A percentile compares a stretch with the other conserved stretches of the same genome.
Evolutionary conservation across 2,113 vertebrate genomes (phyloP).

Genomic region (Galbula dea): DNA sequence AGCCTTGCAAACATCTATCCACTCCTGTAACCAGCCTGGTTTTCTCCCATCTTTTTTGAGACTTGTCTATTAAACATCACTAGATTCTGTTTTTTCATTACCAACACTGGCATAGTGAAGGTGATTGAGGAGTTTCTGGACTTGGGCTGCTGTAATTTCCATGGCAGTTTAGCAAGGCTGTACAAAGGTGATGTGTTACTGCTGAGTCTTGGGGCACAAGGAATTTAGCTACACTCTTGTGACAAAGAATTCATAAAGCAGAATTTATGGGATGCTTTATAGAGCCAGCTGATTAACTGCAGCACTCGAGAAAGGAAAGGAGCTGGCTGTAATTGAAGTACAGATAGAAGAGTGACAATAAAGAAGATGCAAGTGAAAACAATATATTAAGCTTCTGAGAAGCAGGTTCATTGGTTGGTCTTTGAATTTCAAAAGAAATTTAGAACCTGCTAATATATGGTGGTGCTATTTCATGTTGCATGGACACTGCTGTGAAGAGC

Average conservation of each 20-base stretch:
- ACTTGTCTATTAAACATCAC: neutral
- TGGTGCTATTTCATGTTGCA: neutral
- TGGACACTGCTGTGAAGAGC: rapidly evolving
- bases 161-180: neutral
- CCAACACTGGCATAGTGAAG: neutral
- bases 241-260: slow-evolving; percentile 26
- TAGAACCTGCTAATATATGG: neutral
- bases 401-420: neutral
- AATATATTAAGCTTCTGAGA: slow-evolving; percentile 22
- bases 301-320: slow-evolving; percentile 6
- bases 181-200: neutral
- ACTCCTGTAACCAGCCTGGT: neutral
- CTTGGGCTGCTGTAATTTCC: neutral
- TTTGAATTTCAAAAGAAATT: slow-evolving; percentile 10
- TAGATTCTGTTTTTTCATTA: neutral
- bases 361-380: slow-evolving; percentile 27
- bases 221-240: neutral
- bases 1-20: neutral
- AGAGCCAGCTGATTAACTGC: slow-evolving; percentile 43
- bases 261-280: slow-evolving; percentile 14
- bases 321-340: neutral
- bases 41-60: neutral
- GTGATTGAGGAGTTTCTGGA: neutral
- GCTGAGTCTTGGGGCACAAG: neutral
- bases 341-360: slow-evolving; percentile 6